Evolutionary conservation across 2,888 invertebrate species (phyloP), one percentile per base, ranked within the genome.

Genomic region (Drosophila borealis): DNA sequence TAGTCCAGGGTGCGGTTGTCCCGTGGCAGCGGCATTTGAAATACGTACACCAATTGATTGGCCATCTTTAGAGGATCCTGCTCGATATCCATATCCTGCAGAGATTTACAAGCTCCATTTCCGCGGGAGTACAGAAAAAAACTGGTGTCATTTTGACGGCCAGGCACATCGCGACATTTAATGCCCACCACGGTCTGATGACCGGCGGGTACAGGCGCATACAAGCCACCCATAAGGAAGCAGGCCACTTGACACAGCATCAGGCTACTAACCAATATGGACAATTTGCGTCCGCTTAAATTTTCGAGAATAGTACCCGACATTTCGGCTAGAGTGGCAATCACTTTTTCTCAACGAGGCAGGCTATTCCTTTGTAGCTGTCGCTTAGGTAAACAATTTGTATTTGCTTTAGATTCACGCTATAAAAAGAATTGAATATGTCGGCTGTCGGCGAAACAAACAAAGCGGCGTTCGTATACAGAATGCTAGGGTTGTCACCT

Each of bases 281-380:
- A 95, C 37, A 99, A 94, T 93, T 99, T 99, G 81, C 96, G 95
- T 56, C 98, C 98, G 93, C 99, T 99, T 66, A 99, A 93, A 92
- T 99, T 99, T 93, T 99, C 99, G 72, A 99, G 95, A 84, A 99
- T 98, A 42, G 99, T 98, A 44, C 99, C 99, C 29, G 91, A 74
- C 91, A 91, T 91, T 48, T 41, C 60, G 8, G 42, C 33, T 59
- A 33, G 25, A 44, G 49, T 49, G 41, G 37, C 50, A 64, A 60
- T 50, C 55, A 59, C 33, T 60, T 14, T 36, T 9, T 21, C 19
- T 29, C 11, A 3, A 14, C n/a, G n/a, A 55, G 21, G 21, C 56
- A 34, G 11, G 17, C 51, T 37, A 21, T 50, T 54, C 2, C 4
- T 46, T 9, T 48, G 10, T 53, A 49, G 51, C 51, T 65, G 4